A percentile compares a stretch with the other conserved stretches of the same genome.
These are phyloP conservation scores for Drosophila mayri DNA, from an alignment of 1,140 invertebrate genomes.

Conservation along the genomic window DNA sequence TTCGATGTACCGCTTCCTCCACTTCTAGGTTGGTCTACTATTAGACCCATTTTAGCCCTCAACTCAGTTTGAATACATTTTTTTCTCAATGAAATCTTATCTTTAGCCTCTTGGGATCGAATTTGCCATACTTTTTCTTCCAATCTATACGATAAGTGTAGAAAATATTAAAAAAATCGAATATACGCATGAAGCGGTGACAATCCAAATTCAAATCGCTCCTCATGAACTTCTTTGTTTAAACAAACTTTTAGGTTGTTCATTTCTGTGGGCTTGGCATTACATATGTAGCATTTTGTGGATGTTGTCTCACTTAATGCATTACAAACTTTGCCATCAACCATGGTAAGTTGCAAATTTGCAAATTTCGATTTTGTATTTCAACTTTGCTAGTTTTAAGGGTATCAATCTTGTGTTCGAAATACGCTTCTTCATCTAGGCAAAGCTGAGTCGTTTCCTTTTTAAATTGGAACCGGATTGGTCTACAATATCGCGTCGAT, in stretches of 20 bases:
- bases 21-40: too few species aligned
- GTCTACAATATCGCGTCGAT: too few species aligned
- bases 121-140: constrained; percentile 12
- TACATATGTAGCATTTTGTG: background rate
- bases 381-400: too few species aligned
- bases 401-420: too few species aligned
- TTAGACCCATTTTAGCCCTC: constrained; percentile 14
- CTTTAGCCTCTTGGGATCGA: constrained; percentile 14
- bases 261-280: background rate
- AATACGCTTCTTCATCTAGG: too few species aligned
- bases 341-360: too few species aligned
- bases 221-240: constrained; percentile 11
- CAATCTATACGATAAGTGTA: constrained; percentile 21
- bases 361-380: too few species aligned
- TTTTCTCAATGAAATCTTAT: constrained; percentile 16
- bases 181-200: constrained; percentile 21
- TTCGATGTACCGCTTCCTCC: too few species aligned
- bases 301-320: too few species aligned
- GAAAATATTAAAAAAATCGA: constrained; percentile 15
- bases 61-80: constrained; percentile 12
- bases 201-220: constrained; percentile 21
- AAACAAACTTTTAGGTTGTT: constrained; percentile 14
- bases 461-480: too few species aligned
- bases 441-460: too few species aligned
- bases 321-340: too few species aligned